These are phyloP conservation scores for Fabriciana adippe DNA, from an alignment of 2,888 invertebrate genomes.

Conservation along the genomic window DNA sequence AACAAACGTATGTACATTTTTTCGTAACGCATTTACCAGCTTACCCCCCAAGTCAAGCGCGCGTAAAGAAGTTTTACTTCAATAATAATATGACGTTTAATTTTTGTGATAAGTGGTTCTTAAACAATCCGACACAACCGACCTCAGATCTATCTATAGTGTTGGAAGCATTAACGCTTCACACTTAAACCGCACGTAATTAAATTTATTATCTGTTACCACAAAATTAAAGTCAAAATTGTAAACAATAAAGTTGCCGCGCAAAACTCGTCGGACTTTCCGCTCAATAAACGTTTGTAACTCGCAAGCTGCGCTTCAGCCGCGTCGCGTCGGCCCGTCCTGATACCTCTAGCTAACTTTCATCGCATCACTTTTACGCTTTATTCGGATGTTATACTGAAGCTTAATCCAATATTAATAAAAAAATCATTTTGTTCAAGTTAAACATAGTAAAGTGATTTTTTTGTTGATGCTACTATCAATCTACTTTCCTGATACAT, in stretches of 20 bases:
- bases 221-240: constrained; percentile 18
- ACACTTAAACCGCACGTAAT: not conserved
- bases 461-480: too few relatives aligned
- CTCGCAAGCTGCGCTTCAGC: constrained; percentile 20
- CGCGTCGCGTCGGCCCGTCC: constrained; percentile 17
- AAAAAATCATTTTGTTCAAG: not conserved
- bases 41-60: too few relatives aligned
- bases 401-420: constrained; percentile 3
- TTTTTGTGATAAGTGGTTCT: too few relatives aligned
- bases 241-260: constrained; percentile 25
- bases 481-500: too few relatives aligned
- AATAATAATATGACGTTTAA: too few relatives aligned
- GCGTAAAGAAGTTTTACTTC: too few relatives aligned
- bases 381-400: constrained; percentile 7
- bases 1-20: too few relatives aligned
- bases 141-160: not conserved
- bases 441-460: not conserved
- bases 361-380: constrained; percentile 14
- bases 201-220: constrained; percentile 20
- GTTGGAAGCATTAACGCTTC: not conserved
- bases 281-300: constrained; percentile 27
- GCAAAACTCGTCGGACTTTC: constrained; percentile 23
- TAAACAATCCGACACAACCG: not conserved
- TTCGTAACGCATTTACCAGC: too few relatives aligned
- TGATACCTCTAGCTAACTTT: constrained; percentile 17